phyloP scores from a whole-genome alignment of 2,113 vertebrate genomes.

The Albula goreensis region DNA sequence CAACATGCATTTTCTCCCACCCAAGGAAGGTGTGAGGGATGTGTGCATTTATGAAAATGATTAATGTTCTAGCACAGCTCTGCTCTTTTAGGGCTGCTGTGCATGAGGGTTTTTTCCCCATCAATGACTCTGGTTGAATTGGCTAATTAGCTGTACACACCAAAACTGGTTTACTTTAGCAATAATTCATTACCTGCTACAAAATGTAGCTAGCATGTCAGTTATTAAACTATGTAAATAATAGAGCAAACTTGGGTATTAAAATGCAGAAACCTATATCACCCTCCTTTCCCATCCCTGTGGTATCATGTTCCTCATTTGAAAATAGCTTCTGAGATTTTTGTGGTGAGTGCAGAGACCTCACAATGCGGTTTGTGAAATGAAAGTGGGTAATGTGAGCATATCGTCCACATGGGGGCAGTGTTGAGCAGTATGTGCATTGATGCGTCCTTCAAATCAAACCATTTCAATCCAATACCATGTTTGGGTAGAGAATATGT shows the following conservation, averaged over 20 bases:
- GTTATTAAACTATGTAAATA: no score
- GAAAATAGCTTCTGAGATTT: neutral
- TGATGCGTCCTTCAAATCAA: neutral
- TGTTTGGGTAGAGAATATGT: constrained; percentile 25
- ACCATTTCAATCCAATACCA: neutral
- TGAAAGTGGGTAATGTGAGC: neutral
- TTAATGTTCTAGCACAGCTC: neutral
- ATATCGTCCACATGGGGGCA: constrained; percentile 60
- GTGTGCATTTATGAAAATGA: neutral
- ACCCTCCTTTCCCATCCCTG: no score
- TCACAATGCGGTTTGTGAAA: neutral
- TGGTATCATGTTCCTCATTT: neutral
- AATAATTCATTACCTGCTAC: no score
- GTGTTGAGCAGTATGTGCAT: constrained; percentile 35
- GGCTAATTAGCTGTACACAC: no score
- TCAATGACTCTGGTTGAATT: no score
- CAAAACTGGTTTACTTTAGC: no score
- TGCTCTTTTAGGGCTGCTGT: no score
- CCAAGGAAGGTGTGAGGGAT: no score
- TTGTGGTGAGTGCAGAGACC: neutral
- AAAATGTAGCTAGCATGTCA: no score
- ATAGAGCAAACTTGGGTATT: no score
- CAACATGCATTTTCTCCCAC: neutral
- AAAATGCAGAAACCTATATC: no score
- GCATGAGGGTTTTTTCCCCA: no score